Evolutionary conservation across 1,140 invertebrate species (phyloP).

Genomic region (Cylas formicarius): DNA sequence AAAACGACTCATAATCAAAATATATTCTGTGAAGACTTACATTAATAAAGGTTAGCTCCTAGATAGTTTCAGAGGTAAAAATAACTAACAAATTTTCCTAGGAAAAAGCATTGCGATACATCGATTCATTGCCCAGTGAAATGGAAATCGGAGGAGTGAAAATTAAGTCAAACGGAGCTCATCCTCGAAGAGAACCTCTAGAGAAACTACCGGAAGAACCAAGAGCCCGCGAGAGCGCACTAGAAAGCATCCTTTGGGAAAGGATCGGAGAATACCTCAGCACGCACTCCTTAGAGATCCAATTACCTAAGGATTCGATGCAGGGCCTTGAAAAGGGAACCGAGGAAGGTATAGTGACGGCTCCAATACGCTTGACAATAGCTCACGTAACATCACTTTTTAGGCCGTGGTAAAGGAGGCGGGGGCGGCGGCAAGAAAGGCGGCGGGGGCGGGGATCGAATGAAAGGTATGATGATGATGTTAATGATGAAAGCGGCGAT

Average conservation of each 20-base stretch:
- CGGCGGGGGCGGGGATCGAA: conserved; percentile 49
- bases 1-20: no score
- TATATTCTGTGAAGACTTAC: no score
- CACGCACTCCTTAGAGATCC: conserved; percentile 70
- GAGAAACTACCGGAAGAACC: conserved; percentile 55
- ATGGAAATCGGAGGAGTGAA: conserved; percentile 57
- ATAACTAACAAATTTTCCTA: conserved; percentile 37
- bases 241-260: conserved; percentile 68
- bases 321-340: conserved; percentile 58
- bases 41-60: no score
- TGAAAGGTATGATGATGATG: conserved; percentile 64
- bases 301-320: conserved; percentile 60
- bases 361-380: not conserved
- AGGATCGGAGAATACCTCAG: conserved; percentile 66
- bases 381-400: not conserved
- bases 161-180: conserved; percentile 49
- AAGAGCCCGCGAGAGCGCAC: conserved; percentile 63
- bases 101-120: conserved; percentile 60
- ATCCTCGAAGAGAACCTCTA: conserved; percentile 45
- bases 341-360: conserved; percentile 52
- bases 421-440: conserved; percentile 32
- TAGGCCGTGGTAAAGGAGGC: conserved; percentile 13
- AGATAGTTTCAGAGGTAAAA: not conserved
- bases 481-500: conserved; percentile 72
- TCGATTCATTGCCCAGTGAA: conserved; percentile 53